Base-by-base conservation (phyloP, 2,113 vertebrate species). In the Syngnathus floridae region DNA sequence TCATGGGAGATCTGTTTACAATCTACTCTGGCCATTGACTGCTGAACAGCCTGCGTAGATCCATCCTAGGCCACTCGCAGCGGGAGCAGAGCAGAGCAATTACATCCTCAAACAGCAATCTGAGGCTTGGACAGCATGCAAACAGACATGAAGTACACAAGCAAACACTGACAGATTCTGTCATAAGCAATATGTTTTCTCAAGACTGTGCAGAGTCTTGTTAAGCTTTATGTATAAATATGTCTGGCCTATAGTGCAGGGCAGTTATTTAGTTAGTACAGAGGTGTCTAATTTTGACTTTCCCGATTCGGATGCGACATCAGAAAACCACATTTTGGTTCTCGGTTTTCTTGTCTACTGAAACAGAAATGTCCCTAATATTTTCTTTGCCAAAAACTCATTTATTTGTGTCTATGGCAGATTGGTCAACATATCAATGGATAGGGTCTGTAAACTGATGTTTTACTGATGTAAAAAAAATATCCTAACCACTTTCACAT, bases 1-100 rank as follows among this genome's bases (percentile, higher is more conserved):
- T 91, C 90, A 90, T 88, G 81, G 84, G 91, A 91, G 90, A 91
- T 91, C 90, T 91, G 90, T 91, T 91, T 91, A 91, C 90, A 91
- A 90, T 90, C 89, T 91, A 84, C 86, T 69, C 82, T 72, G 84
- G 85, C 88, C 86, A 83, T 87, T 88, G 89, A 90, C 88, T 90
- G 88, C 88, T 90, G 89, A 90, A 88, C 89, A 89, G 89, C 83
- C 81, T 83, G 83, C 81, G 77, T 77, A 86, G 85, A 84, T 84
- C 82, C 86, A 87, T 86, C 81, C 86, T 86, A 85, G 85, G 83
- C 86, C 81, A 86, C 89, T 85, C 81, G n/a, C 76, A 88, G 84
- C 84, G 85, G 77, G 80, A 84, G 88, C 88, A 84, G 86, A 89
- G 86, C 87, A 87, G 82, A 88, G 86, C 85, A 88, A 90, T 89